Base-by-base conservation (phyloP, 2,797 vertebrate genomes). In the Lepus townsendii region DNA sequence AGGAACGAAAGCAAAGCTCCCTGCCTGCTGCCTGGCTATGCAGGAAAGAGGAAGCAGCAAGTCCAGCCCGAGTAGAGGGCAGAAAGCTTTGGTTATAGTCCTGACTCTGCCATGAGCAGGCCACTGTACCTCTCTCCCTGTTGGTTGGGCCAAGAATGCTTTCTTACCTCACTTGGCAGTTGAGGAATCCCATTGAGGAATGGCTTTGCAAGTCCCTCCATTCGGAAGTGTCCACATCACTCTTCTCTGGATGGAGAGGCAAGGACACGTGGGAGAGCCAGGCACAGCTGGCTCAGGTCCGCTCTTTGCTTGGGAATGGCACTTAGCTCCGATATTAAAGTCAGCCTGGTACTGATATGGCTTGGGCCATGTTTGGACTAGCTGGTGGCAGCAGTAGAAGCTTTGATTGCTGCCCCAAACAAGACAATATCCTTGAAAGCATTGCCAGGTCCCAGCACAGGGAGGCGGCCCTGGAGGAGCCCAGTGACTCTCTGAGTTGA, bases 1-100 rank as follows among this genome's bases (percentile, higher is more conserved):
- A 52, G 68, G 38, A 83, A 69, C 26, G 60, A 94, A 78, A 87
- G 68, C 88, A 76, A 62, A 95, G 47, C 47, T 65, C 22, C 27
- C 77, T 54, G 35, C 54, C 47, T 82, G 79, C n/a, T 60, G 42
- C 86, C 62, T 77, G 35, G 35, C 75, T 42, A 10, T 8, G n/a
- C 72, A 50, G 27, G 38, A 75, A 69, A 78, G 32, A 79, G 20
- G 65, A 17, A 32, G 32, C 57, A 83, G 52, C 65, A 76, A 63
- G 10, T 2, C 20, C n/a, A 38, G 20, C 35, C 38, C 47, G 52
- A 30, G 4, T 22, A 19, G 35, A 89, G 66, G 20, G 66, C 24
- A 8, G 79, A 68, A 62, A 50, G 22, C 69, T 14, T 42, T 8
- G 4, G 20, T 5, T 38, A 26, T 27, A 19, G n/a, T 20, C 65